Evolutionary conservation across 2,888 invertebrate genomes (phyloP), one percentile per base, ranked within the genome.

Genomic region (Isoperla grammatica): DNA sequence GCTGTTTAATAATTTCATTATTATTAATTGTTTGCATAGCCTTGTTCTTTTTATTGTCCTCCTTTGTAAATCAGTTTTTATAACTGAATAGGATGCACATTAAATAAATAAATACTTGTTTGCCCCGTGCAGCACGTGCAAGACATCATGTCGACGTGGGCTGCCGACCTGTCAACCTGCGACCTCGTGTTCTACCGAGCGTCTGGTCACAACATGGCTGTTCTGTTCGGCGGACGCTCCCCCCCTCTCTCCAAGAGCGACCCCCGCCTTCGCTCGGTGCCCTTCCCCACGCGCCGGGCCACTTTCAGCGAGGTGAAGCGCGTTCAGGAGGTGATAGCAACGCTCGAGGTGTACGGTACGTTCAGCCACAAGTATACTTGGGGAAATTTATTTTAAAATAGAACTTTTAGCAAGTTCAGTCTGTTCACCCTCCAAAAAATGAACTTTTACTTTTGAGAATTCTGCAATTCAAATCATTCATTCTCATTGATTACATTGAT

Each of bases 281-380:
- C 94, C 0, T 91, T 94, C 74, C 85, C 88, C 0, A 92, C 93
- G 0, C 78, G 86, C 66, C 81, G 90, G 66, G 88, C 94, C 0
- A 90, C 90, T 0, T 88, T 84, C 67, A 86, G 82, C 56, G 93
- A 94, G 76, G 83, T 90, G 1, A 81, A 85, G 70, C 76, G 91
- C 62, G 86, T 90, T 0, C 86, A 88, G 66, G 80, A 81, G 55
- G 76, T 86, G 48, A 75, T 93, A 6, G 79, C 86, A 17, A 79
- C 81, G 56, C 74, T 84, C 45, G 81, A 83, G 68, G 78, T 87
- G 37, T 87, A 87, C 73, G 84, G 87, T 87, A 71, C 73, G 76
- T 68, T 22, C 15, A 4, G 11, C 5, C 5, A 6, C 19, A 17
- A n/a, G n/a, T n/a, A n/a, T n/a, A n/a, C n/a, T n/a, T 20, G n/a